These are phyloP conservation scores for Erinaceus europaeus DNA, from an alignment of 2,113 vertebrate genomes.

Conservation along the genomic window DNA sequence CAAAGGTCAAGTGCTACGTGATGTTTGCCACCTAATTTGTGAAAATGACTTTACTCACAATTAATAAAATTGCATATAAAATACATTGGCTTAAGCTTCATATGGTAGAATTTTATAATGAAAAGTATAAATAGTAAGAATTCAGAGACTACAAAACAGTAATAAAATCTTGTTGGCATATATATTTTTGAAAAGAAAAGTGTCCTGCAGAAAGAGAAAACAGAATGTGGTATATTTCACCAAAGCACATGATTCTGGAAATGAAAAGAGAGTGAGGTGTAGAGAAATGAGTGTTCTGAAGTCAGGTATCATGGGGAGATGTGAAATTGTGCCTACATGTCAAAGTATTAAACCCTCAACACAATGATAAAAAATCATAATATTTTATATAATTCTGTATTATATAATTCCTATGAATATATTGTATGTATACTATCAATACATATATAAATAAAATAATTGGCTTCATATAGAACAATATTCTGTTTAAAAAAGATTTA, in stretches of 20 bases:
- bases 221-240: too few relatives aligned
- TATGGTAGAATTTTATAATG: slow-evolving; percentile 13
- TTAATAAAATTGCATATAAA: slow-evolving; percentile 60
- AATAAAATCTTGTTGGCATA: background rate
- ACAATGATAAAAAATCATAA: too few relatives aligned
- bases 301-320: too few relatives aligned
- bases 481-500: too few relatives aligned
- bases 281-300: too few relatives aligned
- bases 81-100: slow-evolving; percentile 41
- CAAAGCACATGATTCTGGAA: too few relatives aligned
- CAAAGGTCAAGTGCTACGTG: slow-evolving; percentile 56
- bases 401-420: too few relatives aligned
- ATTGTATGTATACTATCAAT: background rate
- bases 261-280: too few relatives aligned
- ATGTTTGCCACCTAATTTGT: slow-evolving; percentile 32
- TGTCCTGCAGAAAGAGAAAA: background rate
- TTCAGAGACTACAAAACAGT: slow-evolving; percentile 1
- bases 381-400: too few relatives aligned
- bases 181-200: background rate
- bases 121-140: slow-evolving; percentile 34
- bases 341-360: too few relatives aligned
- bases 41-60: slow-evolving; percentile 44
- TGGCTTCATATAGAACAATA: too few relatives aligned
- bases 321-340: too few relatives aligned
- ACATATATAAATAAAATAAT: background rate